phyloP scores from a whole-genome alignment of 2,113 vertebrate genomes.

The Paramormyrops kingsleyae region DNA sequence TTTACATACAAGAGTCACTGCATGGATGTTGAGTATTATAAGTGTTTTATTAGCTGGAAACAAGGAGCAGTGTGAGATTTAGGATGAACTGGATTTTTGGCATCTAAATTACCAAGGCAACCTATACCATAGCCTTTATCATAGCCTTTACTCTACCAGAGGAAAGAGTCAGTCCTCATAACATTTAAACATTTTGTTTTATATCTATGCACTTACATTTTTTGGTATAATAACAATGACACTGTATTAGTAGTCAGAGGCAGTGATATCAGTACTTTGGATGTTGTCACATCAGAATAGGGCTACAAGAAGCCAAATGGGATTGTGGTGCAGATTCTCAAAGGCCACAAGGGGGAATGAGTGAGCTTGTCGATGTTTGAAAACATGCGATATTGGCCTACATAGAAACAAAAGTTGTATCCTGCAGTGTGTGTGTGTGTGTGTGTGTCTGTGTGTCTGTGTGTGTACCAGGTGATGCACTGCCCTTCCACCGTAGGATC shows the following conservation, averaged over 20 bases:
- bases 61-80: background rate
- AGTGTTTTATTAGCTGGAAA: background rate
- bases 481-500: background rate
- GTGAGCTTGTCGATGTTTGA: background rate
- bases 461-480: background rate
- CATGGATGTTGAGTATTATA: background rate
- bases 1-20: background rate
- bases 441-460: background rate
- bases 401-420: background rate
- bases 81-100: background rate
- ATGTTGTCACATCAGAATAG: background rate
- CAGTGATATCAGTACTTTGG: background rate
- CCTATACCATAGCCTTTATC: background rate
- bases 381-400: background rate
- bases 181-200: background rate
- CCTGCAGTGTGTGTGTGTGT: background rate
- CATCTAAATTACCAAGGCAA: background rate
- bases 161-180: background rate
- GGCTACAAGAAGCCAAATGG: background rate
- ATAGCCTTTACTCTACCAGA: background rate
- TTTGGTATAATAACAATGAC: background rate
- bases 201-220: background rate
- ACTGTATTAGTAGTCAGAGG: background rate
- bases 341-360: background rate
- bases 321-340: background rate